These are phyloP conservation scores for Porites lobata DNA, from an alignment of 92 coral and sea anemone genomes.

Conservation along the genomic window DNA sequence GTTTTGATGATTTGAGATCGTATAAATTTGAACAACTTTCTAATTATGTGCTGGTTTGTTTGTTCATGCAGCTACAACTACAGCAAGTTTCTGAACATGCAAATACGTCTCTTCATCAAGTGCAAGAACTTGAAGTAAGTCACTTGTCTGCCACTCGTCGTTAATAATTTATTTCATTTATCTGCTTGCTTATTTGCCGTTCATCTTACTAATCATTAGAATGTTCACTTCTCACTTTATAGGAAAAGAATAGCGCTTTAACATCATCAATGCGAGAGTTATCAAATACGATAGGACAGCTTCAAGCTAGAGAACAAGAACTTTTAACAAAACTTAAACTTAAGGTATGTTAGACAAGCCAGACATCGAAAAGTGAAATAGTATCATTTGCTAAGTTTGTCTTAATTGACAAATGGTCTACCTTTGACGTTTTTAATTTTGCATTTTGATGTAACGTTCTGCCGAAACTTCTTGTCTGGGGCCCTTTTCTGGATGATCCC, in stretches of 20 bases:
- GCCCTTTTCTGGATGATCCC: too few relatives aligned
- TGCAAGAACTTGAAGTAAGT: constrained; percentile 91
- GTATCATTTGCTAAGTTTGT: too few relatives aligned
- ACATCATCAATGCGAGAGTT: constrained; percentile 93
- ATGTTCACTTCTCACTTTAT: neutral
- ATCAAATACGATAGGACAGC: constrained; percentile 95
- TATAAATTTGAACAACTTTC: neutral
- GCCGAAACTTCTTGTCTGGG: too few relatives aligned
- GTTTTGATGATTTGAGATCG: too few relatives aligned
- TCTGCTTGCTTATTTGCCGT: too few relatives aligned
- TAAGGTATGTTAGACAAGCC: constrained; percentile 65
- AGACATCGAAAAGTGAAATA: neutral
- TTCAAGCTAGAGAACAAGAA: constrained; percentile 99
- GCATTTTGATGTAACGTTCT: too few relatives aligned
- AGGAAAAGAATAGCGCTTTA: constrained; percentile 92
- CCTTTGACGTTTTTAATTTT: too few relatives aligned
- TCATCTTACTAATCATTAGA: neutral
- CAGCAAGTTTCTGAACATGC: constrained; percentile 97
- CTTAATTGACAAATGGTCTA: too few relatives aligned
- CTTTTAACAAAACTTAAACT: constrained; percentile 90
- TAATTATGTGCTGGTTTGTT: neutral
- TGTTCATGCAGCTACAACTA: constrained; percentile 76
- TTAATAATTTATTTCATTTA: too few relatives aligned
- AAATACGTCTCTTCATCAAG: constrained; percentile 88
- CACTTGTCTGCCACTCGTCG: neutral